A percentile compares a stretch with the other conserved stretches of the same genome.
phyloP scores from a whole-genome alignment of 2,113 vertebrate species.

The Stercorarius parasiticus region DNA sequence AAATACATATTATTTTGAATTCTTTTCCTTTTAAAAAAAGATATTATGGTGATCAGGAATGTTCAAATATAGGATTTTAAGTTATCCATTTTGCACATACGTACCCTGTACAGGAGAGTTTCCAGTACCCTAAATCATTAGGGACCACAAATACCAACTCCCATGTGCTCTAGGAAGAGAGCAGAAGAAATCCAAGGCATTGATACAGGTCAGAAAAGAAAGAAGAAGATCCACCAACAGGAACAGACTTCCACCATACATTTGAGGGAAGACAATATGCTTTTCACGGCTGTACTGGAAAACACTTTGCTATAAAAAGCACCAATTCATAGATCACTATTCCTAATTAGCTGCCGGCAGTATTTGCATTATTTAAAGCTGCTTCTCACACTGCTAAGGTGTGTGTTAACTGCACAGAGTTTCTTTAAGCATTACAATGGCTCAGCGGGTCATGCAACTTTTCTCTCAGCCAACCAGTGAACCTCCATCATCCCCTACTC shows the following conservation, averaged over 20 bases:
- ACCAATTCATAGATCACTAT: not conserved
- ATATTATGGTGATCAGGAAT: not conserved
- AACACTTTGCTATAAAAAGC: not conserved
- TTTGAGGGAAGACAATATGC: not conserved
- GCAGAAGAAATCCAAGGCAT: not conserved
- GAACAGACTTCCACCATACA: accelerated
- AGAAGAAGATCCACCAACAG: not conserved
- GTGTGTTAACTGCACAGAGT: not conserved
- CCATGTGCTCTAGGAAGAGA: not conserved
- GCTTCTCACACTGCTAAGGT: not conserved
- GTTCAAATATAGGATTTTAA: not conserved
- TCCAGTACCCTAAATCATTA: not conserved
- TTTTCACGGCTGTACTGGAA: not conserved
- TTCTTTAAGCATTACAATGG: not conserved
- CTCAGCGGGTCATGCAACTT: not conserved
- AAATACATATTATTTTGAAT: not conserved
- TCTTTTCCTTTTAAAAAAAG: not conserved
- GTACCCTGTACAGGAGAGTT: not conserved
- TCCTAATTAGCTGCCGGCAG: not conserved
- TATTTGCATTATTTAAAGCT: not conserved
- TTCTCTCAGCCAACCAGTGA: not conserved
- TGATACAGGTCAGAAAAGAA: not conserved
- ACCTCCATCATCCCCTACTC: not conserved
- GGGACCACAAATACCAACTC: not conserved
- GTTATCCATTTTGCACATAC: not conserved